phyloP scores from a whole-genome alignment of 2,888 invertebrate species.

The Melanargia galathea region DNA sequence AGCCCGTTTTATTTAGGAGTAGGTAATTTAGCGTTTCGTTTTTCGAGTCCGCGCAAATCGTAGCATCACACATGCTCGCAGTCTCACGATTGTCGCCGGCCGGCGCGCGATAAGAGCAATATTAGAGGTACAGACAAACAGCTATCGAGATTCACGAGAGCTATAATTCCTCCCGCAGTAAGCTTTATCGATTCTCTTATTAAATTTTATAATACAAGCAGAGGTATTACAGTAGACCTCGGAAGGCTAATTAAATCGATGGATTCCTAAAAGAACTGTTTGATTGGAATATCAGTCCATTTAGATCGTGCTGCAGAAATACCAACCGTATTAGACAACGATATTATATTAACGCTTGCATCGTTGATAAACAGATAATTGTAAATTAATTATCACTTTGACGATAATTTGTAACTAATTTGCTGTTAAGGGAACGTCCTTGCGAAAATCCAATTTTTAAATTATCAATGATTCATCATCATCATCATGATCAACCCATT shows the following conservation, averaged over 20 bases:
- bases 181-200: conserved; percentile 77
- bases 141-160: conserved; percentile 80
- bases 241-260: background rate
- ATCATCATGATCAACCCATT: too few relatives aligned
- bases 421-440: too few relatives aligned
- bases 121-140: conserved; percentile 67
- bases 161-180: conserved; percentile 75
- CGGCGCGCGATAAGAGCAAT: conserved; percentile 62
- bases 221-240: background rate
- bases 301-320: too few relatives aligned
- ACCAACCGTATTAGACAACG: too few relatives aligned
- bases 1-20: background rate
- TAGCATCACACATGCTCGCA: conserved; percentile 58
- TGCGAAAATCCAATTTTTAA: too few relatives aligned
- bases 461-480: too few relatives aligned
- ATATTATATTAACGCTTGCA: too few relatives aligned
- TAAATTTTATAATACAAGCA: conserved; percentile 61
- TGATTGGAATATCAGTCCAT: too few relatives aligned
- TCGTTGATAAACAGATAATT: too few relatives aligned
- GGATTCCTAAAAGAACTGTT: too few relatives aligned
- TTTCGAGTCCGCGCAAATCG: conserved; percentile 45
- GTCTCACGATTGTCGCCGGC: conserved; percentile 75
- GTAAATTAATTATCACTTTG: too few relatives aligned
- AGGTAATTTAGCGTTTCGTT: conserved; percentile 5
- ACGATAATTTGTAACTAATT: too few relatives aligned